Evolutionary conservation across 2,797 vertebrate species (phyloP).

Genomic region (Trematocara caparti): DNA sequence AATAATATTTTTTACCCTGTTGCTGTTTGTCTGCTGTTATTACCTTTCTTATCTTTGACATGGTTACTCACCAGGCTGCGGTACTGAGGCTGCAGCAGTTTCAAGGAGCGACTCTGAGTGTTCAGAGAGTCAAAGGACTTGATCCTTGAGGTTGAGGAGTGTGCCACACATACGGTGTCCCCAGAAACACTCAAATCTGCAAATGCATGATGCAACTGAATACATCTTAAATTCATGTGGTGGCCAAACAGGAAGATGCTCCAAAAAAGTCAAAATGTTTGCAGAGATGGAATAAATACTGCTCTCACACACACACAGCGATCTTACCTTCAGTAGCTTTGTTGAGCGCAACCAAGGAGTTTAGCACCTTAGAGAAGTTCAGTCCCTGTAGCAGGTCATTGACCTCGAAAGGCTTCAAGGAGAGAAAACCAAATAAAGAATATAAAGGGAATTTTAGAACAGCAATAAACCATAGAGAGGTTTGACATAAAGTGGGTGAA

Average conservation of each 20-base stretch:
- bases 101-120: constrained; percentile 87
- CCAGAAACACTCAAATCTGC: constrained; percentile 83
- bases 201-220: neutral
- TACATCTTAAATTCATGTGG: neutral
- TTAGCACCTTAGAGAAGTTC: constrained; percentile 94
- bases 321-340: constrained; percentile 93
- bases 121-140: constrained; percentile 95
- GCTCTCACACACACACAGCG: neutral
- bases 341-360: constrained; percentile 89
- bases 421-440: neutral
- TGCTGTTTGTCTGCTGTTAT: too few relatives aligned
- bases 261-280: neutral
- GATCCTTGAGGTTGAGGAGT: constrained; percentile 83
- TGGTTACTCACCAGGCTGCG: constrained; percentile 83
- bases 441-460: neutral
- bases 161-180: constrained; percentile 83
- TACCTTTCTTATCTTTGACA: neutral
- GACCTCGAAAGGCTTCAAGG: constrained; percentile 90
- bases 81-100: constrained; percentile 90
- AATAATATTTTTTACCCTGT: too few relatives aligned
- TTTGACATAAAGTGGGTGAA: neutral
- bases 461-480: neutral
- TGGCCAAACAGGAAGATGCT: neutral
- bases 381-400: constrained; percentile 92
- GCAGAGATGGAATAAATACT: accelerated